Evolutionary conservation across 2,797 vertebrate species (phyloP), one percentile per base, ranked within the genome.

Genomic region (Sebastes dallii): DNA sequence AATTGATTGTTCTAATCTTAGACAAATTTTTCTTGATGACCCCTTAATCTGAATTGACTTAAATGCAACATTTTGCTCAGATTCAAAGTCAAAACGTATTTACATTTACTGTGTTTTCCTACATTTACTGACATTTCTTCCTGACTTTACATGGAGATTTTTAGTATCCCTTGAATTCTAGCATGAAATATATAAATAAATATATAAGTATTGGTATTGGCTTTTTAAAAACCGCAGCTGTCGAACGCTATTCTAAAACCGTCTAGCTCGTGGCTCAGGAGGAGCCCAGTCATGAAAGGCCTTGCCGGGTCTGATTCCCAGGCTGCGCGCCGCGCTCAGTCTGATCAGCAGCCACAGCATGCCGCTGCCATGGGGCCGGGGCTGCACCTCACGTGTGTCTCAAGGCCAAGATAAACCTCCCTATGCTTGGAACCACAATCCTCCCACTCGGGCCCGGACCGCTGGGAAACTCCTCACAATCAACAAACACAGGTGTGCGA

Each of bases 391-490:
- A 92, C 77, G 75, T 94, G 92, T 86, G 84, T 90, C 86, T 95
- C 95, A 95, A 95, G 95, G 95, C 94, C 94, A 95, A 95, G 93
- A 95, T 94, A 95, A 96, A 95, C 93, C 93, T 93, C 88, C 75
- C 85, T 87, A 78, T 80, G 88, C 90, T 86, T 88, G 82, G 88
- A 93, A 88, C 89, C 91, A 91, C 91, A 92, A 93, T 91, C 93
- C 94, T 95, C 94, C 94, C 93, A 91, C 90, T 90, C 86, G 74
- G 82, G 81, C 83, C 78, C 24, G 75, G 89, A 85, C 93, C 85
- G 88, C 93, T 95, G 94, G 94, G 95, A 95, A 95, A 91, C 92
- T 93, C 90, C 87, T 88, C 91, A 95, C 91, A 92, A 94, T 94
- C 94, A 94, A 95, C 94, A 94, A 94, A 95, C 93, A 94, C 95